phyloP scores from a whole-genome alignment of 2,113 vertebrate species.

The Gnathonemus longibarbis region DNA sequence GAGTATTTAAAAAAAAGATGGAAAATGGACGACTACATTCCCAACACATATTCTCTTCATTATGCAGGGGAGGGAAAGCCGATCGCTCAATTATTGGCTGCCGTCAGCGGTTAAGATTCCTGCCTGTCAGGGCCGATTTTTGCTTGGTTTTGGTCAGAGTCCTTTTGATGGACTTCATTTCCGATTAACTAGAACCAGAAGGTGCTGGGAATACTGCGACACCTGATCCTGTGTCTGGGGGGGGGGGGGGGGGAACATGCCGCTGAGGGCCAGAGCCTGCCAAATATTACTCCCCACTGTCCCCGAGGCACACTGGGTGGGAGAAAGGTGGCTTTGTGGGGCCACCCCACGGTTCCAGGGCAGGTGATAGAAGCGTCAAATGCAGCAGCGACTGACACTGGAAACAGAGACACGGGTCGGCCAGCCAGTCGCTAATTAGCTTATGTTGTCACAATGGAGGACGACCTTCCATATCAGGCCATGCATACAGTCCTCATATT shows the following conservation, averaged over 20 bases:
- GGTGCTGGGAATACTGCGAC: conserved; percentile 69
- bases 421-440: neutral
- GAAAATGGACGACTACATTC: conserved; percentile 67
- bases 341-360: neutral
- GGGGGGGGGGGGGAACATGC: conserved; percentile 40
- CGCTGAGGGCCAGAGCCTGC: conserved; percentile 41
- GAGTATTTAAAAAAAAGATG: conserved; percentile 28
- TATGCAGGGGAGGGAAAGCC: conserved; percentile 50
- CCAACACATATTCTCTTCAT: conserved; percentile 74
- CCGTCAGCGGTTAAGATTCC: conserved; percentile 73
- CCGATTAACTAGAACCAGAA: conserved; percentile 72
- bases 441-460: neutral
- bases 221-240: conserved; percentile 62
- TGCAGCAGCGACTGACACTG: neutral
- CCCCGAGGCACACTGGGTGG: neutral
- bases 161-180: conserved; percentile 72
- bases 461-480: neutral
- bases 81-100: conserved; percentile 75
- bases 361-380: neutral
- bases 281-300: conserved; percentile 24
- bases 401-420: neutral
- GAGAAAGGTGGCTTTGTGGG: neutral
- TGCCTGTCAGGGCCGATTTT: conserved; percentile 73
- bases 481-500: neutral
- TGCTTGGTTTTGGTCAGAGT: conserved; percentile 66